Evolutionary conservation across 1,140 invertebrate species (phyloP).

Genomic region (Caenorhabditis briggsae): DNA sequence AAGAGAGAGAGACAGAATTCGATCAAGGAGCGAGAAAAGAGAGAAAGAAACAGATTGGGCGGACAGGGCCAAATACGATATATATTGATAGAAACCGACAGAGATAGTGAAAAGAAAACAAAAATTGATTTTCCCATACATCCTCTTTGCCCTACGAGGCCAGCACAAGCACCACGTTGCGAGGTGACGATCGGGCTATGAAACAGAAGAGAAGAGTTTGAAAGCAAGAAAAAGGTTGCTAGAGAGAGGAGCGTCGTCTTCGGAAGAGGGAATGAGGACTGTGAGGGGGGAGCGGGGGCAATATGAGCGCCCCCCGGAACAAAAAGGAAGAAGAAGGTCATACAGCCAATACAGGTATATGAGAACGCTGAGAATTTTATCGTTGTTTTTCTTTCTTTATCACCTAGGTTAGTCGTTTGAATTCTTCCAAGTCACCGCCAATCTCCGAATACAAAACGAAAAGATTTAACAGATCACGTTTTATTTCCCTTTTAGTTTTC

Average conservation of each 20-base stretch:
- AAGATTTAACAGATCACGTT: too few relatives aligned
- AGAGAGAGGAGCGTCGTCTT: neutral
- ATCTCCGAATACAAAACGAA: too few relatives aligned
- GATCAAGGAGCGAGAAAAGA: constrained; percentile 37
- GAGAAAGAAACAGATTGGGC: constrained; percentile 6
- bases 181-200: too few relatives aligned
- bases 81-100: constrained; percentile 47
- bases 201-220: too few relatives aligned
- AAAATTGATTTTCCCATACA: constrained; percentile 53
- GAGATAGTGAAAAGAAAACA: constrained; percentile 11
- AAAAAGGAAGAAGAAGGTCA: constrained; percentile 37
- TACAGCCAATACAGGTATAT: neutral
- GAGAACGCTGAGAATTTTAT: neutral
- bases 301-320: neutral
- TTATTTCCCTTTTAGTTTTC: too few relatives aligned
- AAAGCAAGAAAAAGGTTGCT: neutral
- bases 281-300: neutral
- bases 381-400: neutral
- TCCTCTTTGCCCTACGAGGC: neutral
- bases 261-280: neutral
- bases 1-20: constrained; percentile 13
- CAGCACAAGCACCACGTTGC: too few relatives aligned
- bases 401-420: neutral
- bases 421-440: too few relatives aligned
- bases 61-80: constrained; percentile 48